Evolutionary conservation across 2,113 vertebrate species (phyloP).

Genomic region (Neomonachus schauinslandi): DNA sequence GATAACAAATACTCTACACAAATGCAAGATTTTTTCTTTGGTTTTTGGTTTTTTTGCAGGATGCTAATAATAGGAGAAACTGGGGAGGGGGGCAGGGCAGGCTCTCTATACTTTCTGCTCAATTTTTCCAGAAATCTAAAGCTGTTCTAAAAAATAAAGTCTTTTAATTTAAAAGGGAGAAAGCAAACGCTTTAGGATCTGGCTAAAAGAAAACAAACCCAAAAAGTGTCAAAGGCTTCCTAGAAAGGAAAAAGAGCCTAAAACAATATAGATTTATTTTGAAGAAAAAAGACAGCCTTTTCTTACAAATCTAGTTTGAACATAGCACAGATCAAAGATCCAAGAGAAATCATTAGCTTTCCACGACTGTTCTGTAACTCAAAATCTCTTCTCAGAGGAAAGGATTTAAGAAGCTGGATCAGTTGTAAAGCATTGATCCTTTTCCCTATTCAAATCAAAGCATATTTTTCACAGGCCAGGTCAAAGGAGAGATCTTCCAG

Average conservation of each 20-base stretch:
- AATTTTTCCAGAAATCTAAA: neutral
- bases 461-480: neutral
- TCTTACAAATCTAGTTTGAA: neutral
- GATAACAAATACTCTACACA: neutral
- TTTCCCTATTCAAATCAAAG: neutral
- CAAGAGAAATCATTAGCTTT: neutral
- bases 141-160: neutral
- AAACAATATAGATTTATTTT: slow-evolving; percentile 10
- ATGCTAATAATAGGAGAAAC: neutral
- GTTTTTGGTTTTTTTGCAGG: neutral
- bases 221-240: neutral
- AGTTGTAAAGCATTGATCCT: neutral
- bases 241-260: neutral
- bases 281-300: neutral
- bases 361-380: neutral
- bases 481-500: neutral
- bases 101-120: neutral
- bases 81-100: neutral
- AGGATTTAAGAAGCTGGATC: slow-evolving; percentile 9
- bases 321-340: neutral
- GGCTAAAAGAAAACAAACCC: neutral
- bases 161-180: slow-evolving; percentile 16
- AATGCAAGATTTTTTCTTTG: neutral
- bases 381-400: neutral
- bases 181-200: neutral